Base-by-base conservation (phyloP, 2,888 invertebrate genomes). In the Apodemia mormo region DNA sequence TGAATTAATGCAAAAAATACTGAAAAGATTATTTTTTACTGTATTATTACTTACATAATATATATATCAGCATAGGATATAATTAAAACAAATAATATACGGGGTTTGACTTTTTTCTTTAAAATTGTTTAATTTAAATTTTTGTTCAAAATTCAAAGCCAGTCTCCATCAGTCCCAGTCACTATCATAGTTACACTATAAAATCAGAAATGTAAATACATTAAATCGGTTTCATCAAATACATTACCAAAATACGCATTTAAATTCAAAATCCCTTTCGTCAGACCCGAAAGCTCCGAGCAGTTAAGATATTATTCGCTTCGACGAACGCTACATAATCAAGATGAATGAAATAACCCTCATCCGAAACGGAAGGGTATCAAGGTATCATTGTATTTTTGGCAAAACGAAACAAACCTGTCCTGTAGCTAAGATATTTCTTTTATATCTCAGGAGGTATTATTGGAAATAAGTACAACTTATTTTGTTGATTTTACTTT, bases 341-440 rank as follows among this genome's bases (percentile, higher is more conserved):
- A 77, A 79, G 80, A 79, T 77, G 76, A 78, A 78, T 78, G 79
- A 75, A 80, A 76, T 79, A 79, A 76, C 74, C 78, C 75, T 76
- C 78, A 78, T 78, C 74, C 78, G 80, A 79, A 78, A 74, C 73
- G 76, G 78, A 79, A 84, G 85, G 83, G 80, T 85, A 82, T 83
- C 81, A 82, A 85, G 83, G 80, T 85, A 82, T 83, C 81, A 82
- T 83, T 83, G 81, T 78, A 80, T 76, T 82, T 74, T 71, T 56
- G 69, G 65, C 67, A 58, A 61, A 71, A 68, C 65, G 65, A 69
- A 69, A 65, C 69, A 49, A 37, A 33, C 64, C 64, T 64, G 64
- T 33, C 64, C 64, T 37, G 37, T 64, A 71, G 68, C 54, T 68
- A 69, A 54, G 14, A 71, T 68, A 68, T 70, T 73, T 70, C 69